Base-by-base conservation (phyloP, 2,888 invertebrate species). In the Monoplex corrugatus region DNA sequence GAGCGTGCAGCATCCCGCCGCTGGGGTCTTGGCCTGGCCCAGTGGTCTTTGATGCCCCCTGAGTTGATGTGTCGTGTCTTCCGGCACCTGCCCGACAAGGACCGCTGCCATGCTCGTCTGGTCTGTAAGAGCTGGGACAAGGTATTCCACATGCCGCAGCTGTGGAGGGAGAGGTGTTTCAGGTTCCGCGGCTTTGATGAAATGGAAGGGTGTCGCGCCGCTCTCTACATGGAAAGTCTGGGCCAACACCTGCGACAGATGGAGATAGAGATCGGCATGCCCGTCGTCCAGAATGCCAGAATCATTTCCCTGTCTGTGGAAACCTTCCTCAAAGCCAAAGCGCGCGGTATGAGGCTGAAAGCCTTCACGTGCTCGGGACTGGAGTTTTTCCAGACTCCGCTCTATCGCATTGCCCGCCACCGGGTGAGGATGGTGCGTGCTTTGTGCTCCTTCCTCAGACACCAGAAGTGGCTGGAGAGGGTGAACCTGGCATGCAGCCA, bases 371-470 rank as follows among this genome's bases (percentile, higher is more conserved):
- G 87, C 80, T 44, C 78, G 35, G 87, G 87, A 28, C 78, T 87
- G 45, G 87, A 87, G 87, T 87, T 43, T 80, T 87, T 87, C 28
- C 87, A 87, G 87, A 78, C 87, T 2, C 87, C 87, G 19, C 78
- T 87, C 38, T 87, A 87, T n/a, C 87, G 87, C 78, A 87, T 87
- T n/a, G 87, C 87, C 75, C 87, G 78, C 0, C 87, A 87, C 87
- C 45, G 87, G 16, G 32, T 43, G 38, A 28, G 87, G 43, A 87
- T 87, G 87, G 87, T 87, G 38, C 45, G 87, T 50, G 87, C 78
- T 16, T 16, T 87, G 38, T 87, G 87, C 87, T 28, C 75, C 57
- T 75, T 80, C 28, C 57, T 87, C 19, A 43, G 87, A 0, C 78
- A 44, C 19, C 87, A 87, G n/a, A 87, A 50, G 50, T 87, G 87